Evolutionary conservation across 2,888 invertebrate species (phyloP).

Genomic region (Rhagonycha lutea): DNA sequence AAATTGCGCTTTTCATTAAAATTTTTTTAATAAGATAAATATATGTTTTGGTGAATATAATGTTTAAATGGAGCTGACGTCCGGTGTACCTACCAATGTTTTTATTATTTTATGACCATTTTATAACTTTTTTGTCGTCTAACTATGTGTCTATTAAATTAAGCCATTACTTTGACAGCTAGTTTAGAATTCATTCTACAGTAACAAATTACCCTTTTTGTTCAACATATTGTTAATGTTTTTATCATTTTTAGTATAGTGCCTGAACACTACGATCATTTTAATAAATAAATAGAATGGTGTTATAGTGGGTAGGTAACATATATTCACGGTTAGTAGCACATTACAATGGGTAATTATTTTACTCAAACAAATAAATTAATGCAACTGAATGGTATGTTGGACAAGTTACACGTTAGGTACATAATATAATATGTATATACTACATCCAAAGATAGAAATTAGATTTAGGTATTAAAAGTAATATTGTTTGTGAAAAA

Average conservation of each 20-base stretch:
- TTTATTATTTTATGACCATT: conserved; percentile 36
- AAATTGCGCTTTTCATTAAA: conserved; percentile 1
- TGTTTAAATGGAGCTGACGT: conserved; percentile 36
- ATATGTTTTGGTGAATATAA: conserved; percentile 26
- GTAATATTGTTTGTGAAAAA: conserved; percentile 9
- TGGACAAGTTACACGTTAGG: not conserved
- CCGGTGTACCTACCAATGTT: conserved; percentile 35
- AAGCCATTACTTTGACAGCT: conserved; percentile 44
- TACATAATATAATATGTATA: not conserved
- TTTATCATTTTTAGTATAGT: conserved; percentile 30
- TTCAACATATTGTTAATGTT: conserved; percentile 33
- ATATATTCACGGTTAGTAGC: conserved; percentile 24
- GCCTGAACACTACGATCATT: conserved; percentile 27
- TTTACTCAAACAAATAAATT: conserved; percentile 20
- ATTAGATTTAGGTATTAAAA: not conserved
- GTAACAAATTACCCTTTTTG: conserved; percentile 47
- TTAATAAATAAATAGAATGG: conserved; percentile 28
- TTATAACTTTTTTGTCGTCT: conserved; percentile 30
- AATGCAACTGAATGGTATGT: not conserved
- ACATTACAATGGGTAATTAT: conserved; percentile 22
- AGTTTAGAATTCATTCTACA: conserved; percentile 35
- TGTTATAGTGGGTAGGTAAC: not conserved
- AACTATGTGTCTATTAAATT: conserved; percentile 35
- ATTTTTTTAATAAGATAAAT: conserved; percentile 21
- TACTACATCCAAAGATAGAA: not conserved